phyloP scores from a whole-genome alignment of 2,113 vertebrate genomes.

The Embiotoca jacksoni region DNA sequence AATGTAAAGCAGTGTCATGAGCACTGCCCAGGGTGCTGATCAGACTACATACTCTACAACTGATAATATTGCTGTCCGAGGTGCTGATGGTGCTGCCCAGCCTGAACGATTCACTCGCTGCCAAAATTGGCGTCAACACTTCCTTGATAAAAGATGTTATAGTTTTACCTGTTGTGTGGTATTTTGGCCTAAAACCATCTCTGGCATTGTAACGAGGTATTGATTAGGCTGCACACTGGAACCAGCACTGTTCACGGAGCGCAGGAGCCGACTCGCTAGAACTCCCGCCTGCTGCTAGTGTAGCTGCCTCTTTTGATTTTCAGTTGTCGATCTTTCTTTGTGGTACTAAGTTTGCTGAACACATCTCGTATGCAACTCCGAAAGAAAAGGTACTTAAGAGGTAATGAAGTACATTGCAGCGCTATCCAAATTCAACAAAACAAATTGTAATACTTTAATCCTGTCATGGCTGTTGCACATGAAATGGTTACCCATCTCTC shows the following conservation, averaged over 20 bases:
- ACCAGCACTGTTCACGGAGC: not conserved
- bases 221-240: not conserved
- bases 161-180: not conserved
- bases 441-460: not conserved
- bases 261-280: not conserved
- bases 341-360: not conserved
- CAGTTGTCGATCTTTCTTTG: not conserved
- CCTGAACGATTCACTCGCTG: not conserved
- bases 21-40: constrained; percentile 26
- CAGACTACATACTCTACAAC: not conserved
- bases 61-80: not conserved
- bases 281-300: not conserved
- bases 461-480: constrained; percentile 14
- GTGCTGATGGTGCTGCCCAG: not conserved
- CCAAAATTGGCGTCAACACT: not conserved
- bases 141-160: too few species aligned
- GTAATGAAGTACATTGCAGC: constrained; percentile 6
- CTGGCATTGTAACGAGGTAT: not conserved
- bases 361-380: not conserved
- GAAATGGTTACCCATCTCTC: not conserved
- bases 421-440: constrained; percentile 11
- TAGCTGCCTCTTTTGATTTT: not conserved
- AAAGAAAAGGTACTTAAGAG: not conserved
- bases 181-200: not conserved
- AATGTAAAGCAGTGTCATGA: not conserved